phyloP scores from a whole-genome alignment of 2,888 invertebrate species.

The Epistrophe grossulariae region DNA sequence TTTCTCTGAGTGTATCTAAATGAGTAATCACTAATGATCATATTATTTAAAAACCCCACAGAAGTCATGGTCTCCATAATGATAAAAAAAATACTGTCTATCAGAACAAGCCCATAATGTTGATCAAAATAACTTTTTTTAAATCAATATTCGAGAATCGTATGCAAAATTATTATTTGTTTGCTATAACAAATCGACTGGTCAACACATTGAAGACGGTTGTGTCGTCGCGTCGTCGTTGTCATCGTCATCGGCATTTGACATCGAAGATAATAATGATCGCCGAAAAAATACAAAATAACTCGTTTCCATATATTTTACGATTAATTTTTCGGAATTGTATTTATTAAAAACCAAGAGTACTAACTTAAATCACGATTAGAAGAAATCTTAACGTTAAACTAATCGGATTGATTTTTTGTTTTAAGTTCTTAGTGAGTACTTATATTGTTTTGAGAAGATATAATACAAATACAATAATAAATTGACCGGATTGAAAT shows the following conservation, averaged over 20 bases:
- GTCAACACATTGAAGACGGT: conserved; percentile 23
- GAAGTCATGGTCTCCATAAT: conserved; percentile 49
- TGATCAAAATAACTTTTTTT: conserved; percentile 16
- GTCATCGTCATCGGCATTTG: not conserved
- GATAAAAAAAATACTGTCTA: not conserved
- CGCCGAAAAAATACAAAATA: conserved; percentile 45
- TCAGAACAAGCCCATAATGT: conserved; percentile 18
- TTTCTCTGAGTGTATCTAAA: conserved; percentile 54
- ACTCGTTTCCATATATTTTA: conserved; percentile 56
- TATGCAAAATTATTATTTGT: conserved; percentile 34
- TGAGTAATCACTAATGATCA: conserved; percentile 1
- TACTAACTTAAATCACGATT: conserved; percentile 24
- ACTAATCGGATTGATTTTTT: conserved; percentile 50
- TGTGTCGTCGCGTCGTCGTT: not conserved
- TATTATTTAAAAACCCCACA: conserved; percentile 25
- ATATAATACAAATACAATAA: not conserved
- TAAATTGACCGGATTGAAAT: not conserved
- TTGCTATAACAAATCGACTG: conserved; percentile 33
- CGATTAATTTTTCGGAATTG: conserved; percentile 21
- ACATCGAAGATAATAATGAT: conserved; percentile 38
- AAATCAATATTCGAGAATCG: conserved; percentile 50
- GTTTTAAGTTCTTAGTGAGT: conserved; percentile 18
- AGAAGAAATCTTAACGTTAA: conserved; percentile 65
- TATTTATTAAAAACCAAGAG: conserved; percentile 56
- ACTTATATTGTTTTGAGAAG: not conserved